These are phyloP conservation scores for Carollia perspicillata DNA, from an alignment of 2,113 vertebrate genomes.

Conservation along the genomic window DNA sequence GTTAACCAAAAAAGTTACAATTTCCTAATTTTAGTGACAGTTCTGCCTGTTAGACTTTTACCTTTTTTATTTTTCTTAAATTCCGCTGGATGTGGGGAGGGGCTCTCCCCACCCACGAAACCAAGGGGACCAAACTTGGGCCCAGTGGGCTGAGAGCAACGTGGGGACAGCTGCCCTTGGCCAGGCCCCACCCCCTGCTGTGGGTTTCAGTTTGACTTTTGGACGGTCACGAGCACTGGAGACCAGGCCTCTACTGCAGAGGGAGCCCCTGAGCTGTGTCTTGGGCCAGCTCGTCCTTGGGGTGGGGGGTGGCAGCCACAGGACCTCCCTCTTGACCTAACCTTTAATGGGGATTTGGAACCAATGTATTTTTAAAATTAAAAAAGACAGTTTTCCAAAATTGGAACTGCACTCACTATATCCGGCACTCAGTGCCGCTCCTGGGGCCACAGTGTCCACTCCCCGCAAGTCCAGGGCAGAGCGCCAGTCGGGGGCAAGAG, in stretches of 20 bases:
- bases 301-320: fast-evolving
- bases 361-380: not conserved
- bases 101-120: fast-evolving
- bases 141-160: fast-evolving
- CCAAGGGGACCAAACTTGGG: conserved; percentile 38
- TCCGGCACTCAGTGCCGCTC: fast-evolving
- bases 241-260: conserved; percentile 53
- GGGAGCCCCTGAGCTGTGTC: not conserved
- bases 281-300: not conserved
- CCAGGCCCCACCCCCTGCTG: fast-evolving
- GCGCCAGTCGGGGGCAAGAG: fast-evolving
- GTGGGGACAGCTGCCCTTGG: not conserved
- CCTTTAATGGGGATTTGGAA: not conserved
- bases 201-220: conserved; percentile 77
- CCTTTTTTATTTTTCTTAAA: conserved; percentile 27
- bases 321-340: not conserved
- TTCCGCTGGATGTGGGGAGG: not conserved
- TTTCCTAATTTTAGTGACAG: not conserved
- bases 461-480: not conserved
- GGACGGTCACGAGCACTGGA: conserved; percentile 78
- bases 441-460: not conserved
- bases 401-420: fast-evolving
- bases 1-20: conserved; percentile 37
- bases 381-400: not conserved
- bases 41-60: conserved; percentile 40